A percentile compares a stretch with the other conserved stretches of the same genome.
Evolutionary conservation across 92 coral and sea anemone species (phyloP).

Genomic region (Umimayanthus chanpuru): DNA sequence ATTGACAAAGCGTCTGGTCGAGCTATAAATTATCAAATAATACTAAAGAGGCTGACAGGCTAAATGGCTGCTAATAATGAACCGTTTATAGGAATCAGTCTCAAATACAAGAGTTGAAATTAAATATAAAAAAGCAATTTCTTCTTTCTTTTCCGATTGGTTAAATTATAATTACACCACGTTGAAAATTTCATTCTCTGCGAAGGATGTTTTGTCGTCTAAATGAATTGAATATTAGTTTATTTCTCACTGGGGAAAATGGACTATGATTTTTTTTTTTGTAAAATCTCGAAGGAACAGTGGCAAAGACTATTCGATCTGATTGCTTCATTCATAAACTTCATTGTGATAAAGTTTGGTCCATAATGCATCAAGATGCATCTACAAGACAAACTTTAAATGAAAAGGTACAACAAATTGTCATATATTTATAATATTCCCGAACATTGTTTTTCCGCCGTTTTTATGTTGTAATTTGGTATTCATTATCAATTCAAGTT

Average conservation of each 20-base stretch:
- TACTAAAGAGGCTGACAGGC: not conserved
- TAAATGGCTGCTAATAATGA: not conserved
- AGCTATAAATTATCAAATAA: not conserved
- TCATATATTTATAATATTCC: no score
- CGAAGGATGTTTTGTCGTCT: not conserved
- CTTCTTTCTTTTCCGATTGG: slow-evolving; percentile 15
- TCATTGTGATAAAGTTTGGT: not conserved
- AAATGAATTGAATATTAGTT: not conserved
- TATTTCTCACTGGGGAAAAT: not conserved
- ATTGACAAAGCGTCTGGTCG: not conserved
- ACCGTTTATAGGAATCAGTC: not conserved
- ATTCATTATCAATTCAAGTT: not conserved
- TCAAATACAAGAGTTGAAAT: not conserved
- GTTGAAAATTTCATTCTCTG: not conserved
- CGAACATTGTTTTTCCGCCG: not conserved
- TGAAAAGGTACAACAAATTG: not conserved
- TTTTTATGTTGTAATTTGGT: not conserved
- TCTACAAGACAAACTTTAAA: not conserved
- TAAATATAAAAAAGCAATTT: not conserved
- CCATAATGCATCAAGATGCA: not conserved
- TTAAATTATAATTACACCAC: not conserved
- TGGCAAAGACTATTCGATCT: not conserved
- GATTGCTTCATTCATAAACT: not conserved
- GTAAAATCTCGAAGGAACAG: not conserved
- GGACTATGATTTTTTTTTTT: not conserved